Evolutionary conservation across 2,797 vertebrate species (phyloP), one percentile per base, ranked within the genome.

Genomic region (Lacerta viridis): DNA sequence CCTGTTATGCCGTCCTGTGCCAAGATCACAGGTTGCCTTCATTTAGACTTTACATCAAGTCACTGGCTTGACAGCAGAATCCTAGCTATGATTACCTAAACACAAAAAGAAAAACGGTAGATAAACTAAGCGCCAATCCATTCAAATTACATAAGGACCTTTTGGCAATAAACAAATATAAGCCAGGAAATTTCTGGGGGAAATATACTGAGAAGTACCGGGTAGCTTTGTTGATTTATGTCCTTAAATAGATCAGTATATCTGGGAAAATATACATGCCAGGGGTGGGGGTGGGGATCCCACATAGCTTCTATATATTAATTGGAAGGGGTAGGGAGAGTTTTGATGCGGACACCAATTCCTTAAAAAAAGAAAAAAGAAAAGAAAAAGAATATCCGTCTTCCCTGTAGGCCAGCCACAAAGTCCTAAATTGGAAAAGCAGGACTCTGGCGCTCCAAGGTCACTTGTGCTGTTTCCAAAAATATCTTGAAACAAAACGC

Each of bases 361-460:
- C 61, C 50, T 55, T 1, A 43, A 43, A 15, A 41, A 41, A 5
- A 39, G 39, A 39, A 39, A 39, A 39, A 39, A 39, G 39, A 39
- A 41, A 41, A 33, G 33, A 33, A 94, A 87, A 88, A 92, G 94
- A 94, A 91, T 93, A 95, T 95, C 93, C 93, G 91, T 93, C 93
- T 94, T 95, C 94, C 78, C 93, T 95, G 93, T 87, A 88, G 96
- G 96, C 95, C 95, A 94, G 95, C 91, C 93, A 33, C 79, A 96
- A 98, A 98, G 96, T 98, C 98, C 98, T 98, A 98, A 99, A 97
- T 97, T 98, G 98, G 97, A 97, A 98, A 98, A 97, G 97, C 97
- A 97, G 50, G 50, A 96, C 96, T 96, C 95, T 93, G 46, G 94
- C 13, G 2, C 79, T 95, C 97, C 98, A 98, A 98, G 98, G 98